phyloP scores from a whole-genome alignment of 2,113 vertebrate species.

The Lathamus discolor region DNA sequence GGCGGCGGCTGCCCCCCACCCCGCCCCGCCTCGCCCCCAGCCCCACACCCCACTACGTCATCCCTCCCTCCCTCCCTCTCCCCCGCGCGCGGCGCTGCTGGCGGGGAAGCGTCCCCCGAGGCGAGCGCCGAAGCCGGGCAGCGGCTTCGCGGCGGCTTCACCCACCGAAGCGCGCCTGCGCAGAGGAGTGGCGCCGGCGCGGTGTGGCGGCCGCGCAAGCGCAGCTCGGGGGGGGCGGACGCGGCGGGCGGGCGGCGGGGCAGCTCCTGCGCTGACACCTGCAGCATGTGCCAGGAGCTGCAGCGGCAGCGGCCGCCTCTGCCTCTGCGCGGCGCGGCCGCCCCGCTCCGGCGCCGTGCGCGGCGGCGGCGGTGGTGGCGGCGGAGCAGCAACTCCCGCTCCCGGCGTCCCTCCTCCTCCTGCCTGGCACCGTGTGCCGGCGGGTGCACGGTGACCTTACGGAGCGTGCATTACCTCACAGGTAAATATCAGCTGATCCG shows the following conservation, averaged over 20 bases:
- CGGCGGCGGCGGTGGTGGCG: too few species aligned
- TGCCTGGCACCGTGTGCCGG: too few species aligned
- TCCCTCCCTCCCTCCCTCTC: conserved; percentile 55
- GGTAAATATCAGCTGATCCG: too few species aligned
- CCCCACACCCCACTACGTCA: conserved; percentile 25
- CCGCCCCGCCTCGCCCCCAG: background rate
- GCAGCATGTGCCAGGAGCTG: conserved; percentile 69
- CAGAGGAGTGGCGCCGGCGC: conserved; percentile 35
- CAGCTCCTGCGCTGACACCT: conserved; percentile 40
- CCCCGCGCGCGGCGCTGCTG: conserved; percentile 5
- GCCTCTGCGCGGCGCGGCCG: conserved; percentile 25
- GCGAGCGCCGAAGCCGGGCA: conserved; percentile 27
- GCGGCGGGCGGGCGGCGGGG: conserved; percentile 24
- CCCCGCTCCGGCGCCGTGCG: too few species aligned
- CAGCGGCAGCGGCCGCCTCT: conserved; percentile 67
- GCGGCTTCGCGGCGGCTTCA: conserved; percentile 68
- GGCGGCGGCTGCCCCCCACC: background rate
- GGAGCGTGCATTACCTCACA: too few species aligned
- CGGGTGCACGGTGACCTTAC: too few species aligned
- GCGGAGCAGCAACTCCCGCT: too few species aligned
- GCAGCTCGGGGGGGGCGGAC: background rate
- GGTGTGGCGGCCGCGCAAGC: background rate
- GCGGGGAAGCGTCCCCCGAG: background rate
- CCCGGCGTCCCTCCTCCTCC: too few species aligned
- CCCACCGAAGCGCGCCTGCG: conserved; percentile 50